phyloP scores from a whole-genome alignment of 2,797 vertebrate genomes.

The Pangasius mekongensis region DNA sequence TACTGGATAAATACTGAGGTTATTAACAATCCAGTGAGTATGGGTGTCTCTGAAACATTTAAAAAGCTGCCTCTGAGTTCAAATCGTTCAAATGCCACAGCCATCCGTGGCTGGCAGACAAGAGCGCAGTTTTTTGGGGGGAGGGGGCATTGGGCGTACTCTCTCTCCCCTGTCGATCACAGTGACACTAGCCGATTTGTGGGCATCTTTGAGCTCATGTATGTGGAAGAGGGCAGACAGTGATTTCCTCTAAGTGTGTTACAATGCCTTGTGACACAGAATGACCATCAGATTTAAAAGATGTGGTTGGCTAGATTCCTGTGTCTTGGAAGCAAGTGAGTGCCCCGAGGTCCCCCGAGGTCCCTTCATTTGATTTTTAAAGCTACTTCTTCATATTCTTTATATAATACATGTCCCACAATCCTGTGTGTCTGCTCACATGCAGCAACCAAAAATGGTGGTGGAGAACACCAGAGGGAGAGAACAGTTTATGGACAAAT shows the following conservation, averaged over 20 bases:
- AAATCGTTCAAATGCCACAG: background rate
- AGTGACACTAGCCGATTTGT: background rate
- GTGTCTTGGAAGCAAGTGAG: background rate
- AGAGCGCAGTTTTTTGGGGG: too few relatives aligned
- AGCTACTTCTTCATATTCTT: background rate
- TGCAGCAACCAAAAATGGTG: background rate
- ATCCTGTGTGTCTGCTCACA: background rate
- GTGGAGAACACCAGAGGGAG: background rate
- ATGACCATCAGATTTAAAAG: background rate
- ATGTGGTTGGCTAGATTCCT: background rate
- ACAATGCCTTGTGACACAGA: background rate
- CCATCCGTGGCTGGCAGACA: background rate
- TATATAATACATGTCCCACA: background rate
- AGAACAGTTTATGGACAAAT: background rate
- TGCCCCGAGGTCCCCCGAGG: background rate
- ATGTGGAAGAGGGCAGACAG: background rate
- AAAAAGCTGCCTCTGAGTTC: background rate
- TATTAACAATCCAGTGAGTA: background rate
- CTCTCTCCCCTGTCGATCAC: background rate
- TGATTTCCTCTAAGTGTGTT: background rate
- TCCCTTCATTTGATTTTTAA: background rate
- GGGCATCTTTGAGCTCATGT: background rate
- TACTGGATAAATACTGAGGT: background rate
- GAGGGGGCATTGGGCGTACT: too few relatives aligned
- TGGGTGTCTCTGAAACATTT: background rate